phyloP scores from a whole-genome alignment of 2,797 vertebrate species.

The Acanthopagrus latus region DNA sequence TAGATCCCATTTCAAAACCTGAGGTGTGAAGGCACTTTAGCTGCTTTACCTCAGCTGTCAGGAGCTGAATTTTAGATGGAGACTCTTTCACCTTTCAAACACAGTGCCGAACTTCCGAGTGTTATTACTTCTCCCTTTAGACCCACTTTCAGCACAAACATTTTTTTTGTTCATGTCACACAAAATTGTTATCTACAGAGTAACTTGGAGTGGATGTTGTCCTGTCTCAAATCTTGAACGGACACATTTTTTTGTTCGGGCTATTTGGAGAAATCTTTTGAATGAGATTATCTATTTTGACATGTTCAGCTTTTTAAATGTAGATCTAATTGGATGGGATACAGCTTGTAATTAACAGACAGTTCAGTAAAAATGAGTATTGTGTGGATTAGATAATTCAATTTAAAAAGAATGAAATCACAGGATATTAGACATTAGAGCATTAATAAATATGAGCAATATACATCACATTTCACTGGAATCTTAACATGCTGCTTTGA shows the following conservation, averaged over 20 bases:
- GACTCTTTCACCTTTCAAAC: conserved; percentile 8
- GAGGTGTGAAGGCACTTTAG: not conserved
- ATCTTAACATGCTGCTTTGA: not conserved
- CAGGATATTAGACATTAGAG: not conserved
- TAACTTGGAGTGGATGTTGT: conserved; percentile 4
- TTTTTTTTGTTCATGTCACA: not conserved
- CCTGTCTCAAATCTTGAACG: conserved; percentile 26
- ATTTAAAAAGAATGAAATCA: conserved; percentile 28
- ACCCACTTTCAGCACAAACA: conserved; percentile 22
- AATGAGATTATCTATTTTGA: conserved; percentile 15
- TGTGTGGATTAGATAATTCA: conserved; percentile 13
- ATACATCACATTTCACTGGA: not conserved
- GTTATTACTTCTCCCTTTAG: conserved; percentile 9
- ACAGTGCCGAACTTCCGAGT: not conserved
- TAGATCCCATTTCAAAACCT: conserved; percentile 14
- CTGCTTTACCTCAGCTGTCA: conserved; percentile 12
- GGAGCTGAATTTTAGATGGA: conserved; percentile 14
- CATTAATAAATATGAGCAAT: not conserved
- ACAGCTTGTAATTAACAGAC: conserved; percentile 14
- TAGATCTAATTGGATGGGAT: not conserved
- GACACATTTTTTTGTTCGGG: conserved; percentile 1
- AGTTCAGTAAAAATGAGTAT: conserved; percentile 8
- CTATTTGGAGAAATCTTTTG: not conserved
- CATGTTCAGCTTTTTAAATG: conserved; percentile 20
- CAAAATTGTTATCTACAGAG: conserved; percentile 21